Percentiles rank a stretch among this genome's conserved stretches.
phyloP scores from a whole-genome alignment of 2,113 vertebrate genomes.

The Chionis minor region DNA sequence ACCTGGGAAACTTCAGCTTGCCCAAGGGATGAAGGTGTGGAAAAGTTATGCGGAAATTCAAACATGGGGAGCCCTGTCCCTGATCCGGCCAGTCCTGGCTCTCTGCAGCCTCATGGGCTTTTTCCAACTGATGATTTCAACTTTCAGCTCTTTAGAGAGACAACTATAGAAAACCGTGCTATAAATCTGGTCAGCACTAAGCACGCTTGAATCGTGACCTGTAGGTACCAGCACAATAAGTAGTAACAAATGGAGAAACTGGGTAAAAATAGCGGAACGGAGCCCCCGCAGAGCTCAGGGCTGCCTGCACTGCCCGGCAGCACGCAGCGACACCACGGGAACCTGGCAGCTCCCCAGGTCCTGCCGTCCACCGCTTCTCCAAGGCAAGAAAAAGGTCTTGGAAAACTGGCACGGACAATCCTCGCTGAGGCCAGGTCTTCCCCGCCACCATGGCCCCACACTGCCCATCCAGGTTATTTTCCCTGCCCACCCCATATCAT shows the following conservation, averaged over 20 bases:
- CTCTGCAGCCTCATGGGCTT: not conserved
- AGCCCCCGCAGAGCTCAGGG: not conserved
- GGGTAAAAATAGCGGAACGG: not conserved
- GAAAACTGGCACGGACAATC: not conserved
- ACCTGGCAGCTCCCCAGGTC: not conserved
- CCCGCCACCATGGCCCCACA: rapidly evolving
- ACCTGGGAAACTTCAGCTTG: not conserved
- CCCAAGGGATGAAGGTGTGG: not conserved
- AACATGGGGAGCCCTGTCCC: not conserved
- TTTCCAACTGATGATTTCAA: not conserved
- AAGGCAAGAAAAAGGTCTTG: not conserved
- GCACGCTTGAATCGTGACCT: rapidly evolving
- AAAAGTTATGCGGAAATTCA: not conserved
- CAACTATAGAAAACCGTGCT: not conserved
- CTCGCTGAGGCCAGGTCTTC: not conserved
- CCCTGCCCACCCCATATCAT: not conserved
- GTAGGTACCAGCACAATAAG: not conserved
- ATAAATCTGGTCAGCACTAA: not conserved
- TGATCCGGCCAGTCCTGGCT: not conserved
- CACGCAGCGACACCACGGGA: rapidly evolving
- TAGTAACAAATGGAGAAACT: not conserved
- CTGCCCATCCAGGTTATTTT: not conserved
- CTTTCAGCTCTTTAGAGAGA: not conserved
- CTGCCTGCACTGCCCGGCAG: not conserved
- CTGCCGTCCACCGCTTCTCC: not conserved